Base-by-base conservation (phyloP, 2,797 vertebrate genomes). In the Takifugu rubripes region DNA sequence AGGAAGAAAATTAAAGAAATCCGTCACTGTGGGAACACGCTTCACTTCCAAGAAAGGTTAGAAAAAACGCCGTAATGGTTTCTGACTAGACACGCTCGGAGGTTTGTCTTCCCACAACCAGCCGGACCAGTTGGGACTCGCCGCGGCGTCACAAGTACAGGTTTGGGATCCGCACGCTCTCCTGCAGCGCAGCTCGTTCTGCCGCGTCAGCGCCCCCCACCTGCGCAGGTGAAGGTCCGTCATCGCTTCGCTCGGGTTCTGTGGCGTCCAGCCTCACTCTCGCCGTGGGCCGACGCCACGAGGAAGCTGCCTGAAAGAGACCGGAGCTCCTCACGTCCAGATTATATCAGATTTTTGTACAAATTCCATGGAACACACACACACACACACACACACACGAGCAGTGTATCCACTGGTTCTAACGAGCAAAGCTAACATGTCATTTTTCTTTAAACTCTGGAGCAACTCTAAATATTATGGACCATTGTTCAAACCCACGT, bases 81-180 rank as follows among this genome's bases (percentile, higher is more conserved):
- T 46, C 49, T 6, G 64, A 51, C 66, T 44, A 55, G 70, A 74
- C 62, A 59, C 67, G 56, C 66, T 71, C 52, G 74, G 67, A 54
- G 66, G 16, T 72, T 77, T 71, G 62, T 80, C 62, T 82, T 53
- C 52, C 63, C 58, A 27, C 63, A 60, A 24, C 64, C 31, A 42
- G 1, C 63, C 65, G 47, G 68, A 75, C 87, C 68, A 60, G 88
- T 81, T 73, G 64, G 68, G 70, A 84, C 89, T 67, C 68, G 90
- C 70, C 29, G 25, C 47, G 21, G 63, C 8, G 10, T 21, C 21
- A 21, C 21, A 21, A 21, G 21, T 21, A 21, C 21, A 21, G 21
- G 21, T 21, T 21, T 21, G 21, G 21, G 21, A 21, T 21, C 21
- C 21, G 21, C 21, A 21, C 21, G 21, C 21, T 21, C 52, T 72